Base-by-base conservation (phyloP, 2,888 invertebrate species). In the Oasisia sp. region DNA sequence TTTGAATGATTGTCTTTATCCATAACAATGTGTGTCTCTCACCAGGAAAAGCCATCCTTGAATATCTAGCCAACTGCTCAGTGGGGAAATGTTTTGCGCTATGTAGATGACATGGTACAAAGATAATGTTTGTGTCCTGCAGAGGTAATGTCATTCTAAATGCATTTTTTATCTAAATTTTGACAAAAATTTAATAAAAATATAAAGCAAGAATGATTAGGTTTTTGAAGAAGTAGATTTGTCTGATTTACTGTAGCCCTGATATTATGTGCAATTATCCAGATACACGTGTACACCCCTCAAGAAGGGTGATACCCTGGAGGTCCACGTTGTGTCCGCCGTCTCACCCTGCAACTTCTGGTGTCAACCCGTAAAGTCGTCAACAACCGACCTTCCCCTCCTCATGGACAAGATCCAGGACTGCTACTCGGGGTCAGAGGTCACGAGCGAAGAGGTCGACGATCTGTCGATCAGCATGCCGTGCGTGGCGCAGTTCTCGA, bases 321-420 rank as follows among this genome's bases (percentile, higher is more conserved):
- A 91, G n/a, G 91, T 38, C 32, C 50, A 45, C 27, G 91, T 32
- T n/a, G 32, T 45, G 44, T 38, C 32, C 32, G 91, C 44, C 1
- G 91, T 58, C 19, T 74, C 91, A 12, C 91, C 91, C 14, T 32
- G 44, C 44, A 74, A 91, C 74, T 74, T 91, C 89, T 91, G 91
- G 91, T 89, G 91, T 74, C 91, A 91, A 32, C 32, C 32, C 11
- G 32, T 32, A 2, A 32, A 91, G 50, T 32, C 91, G 2, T 91
- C 91, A 32, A 56, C 58, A 19, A 32, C 58, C 4, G 32, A 91
- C 27, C 58, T 91, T 14, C 74, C 91, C 11, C 89, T 91, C 14
- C 89, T 91, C 32, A 32, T 38, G 91, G 91, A 91, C 44, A 32
- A 91, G 74, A 91, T 91, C 38, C 58, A 91, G 58, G 91, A 91